A percentile compares a stretch with the other conserved stretches of the same genome.
Conservation (phyloP, 2,797 vertebrate genomes). For the Iguana delicatissima region DNA sequence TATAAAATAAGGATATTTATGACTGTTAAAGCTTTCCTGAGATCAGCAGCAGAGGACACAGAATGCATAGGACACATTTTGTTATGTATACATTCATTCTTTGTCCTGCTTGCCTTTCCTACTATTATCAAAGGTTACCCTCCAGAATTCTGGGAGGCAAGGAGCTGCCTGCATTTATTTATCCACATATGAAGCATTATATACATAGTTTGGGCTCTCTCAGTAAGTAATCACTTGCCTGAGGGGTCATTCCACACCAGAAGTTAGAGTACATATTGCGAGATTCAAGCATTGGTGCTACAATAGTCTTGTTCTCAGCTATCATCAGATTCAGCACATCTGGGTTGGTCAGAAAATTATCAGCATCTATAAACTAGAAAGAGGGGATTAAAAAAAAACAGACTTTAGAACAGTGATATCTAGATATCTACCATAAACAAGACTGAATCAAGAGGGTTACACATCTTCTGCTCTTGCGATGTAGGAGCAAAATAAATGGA, state of each 20-base stretch:
- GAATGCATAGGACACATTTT: background rate
- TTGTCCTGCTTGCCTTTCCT: background rate
- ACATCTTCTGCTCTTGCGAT: background rate
- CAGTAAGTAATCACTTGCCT: conserved; percentile 82
- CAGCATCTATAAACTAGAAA: conserved; percentile 90
- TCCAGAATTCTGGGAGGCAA: background rate
- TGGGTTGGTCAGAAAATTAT: conserved; percentile 96
- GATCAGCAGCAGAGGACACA: background rate
- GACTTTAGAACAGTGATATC: background rate
- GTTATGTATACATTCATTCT: background rate
- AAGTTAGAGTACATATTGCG: conserved; percentile 96
- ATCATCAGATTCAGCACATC: conserved; percentile 90
- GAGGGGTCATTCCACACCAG: conserved; percentile 97
- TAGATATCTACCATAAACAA: background rate
- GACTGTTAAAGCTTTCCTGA: too few species aligned
- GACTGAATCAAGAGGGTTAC: background rate
- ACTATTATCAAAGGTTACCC: background rate
- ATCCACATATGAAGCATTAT: background rate
- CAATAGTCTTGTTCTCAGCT: conserved; percentile 92
- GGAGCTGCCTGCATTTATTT: background rate
- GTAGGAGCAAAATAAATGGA: background rate
- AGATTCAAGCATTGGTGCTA: conserved; percentile 96
- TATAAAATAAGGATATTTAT: background rate
- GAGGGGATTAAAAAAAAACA: conserved; percentile 4
- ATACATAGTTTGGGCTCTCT: background rate